phyloP scores from a whole-genome alignment of 1,140 invertebrate genomes.

The Magallana angulata region DNA sequence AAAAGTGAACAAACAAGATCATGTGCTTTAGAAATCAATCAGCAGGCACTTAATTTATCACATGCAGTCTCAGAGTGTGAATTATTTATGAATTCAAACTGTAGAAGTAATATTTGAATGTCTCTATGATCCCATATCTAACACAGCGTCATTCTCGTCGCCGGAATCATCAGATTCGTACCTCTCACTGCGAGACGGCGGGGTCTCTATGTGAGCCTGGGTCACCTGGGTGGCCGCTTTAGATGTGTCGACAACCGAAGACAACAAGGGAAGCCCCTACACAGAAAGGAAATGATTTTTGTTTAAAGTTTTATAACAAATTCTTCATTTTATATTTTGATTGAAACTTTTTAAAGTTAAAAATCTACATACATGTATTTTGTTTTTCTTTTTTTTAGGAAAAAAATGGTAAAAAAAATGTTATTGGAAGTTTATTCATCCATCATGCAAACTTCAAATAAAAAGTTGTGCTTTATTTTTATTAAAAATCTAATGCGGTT shows the following conservation, averaged over 20 bases:
- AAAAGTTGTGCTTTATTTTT: no score
- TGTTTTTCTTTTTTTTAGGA: no score
- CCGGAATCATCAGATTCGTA: constrained; percentile 10
- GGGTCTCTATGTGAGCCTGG: constrained; percentile 13
- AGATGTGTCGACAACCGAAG: background rate
- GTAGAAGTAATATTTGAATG: background rate
- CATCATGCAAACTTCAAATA: no score
- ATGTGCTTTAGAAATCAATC: no score
- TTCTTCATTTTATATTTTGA: no score
- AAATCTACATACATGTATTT: no score
- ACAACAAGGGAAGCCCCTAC: background rate
- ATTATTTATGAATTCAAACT: background rate
- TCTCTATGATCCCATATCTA: constrained; percentile 6
- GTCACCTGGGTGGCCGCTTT: constrained; percentile 10
- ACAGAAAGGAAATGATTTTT: background rate
- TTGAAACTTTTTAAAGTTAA: no score
- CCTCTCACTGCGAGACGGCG: background rate
- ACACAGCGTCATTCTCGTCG: background rate
- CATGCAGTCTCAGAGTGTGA: background rate
- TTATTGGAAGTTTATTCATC: no score
- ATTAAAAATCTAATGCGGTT: no score
- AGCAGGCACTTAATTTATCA: background rate
- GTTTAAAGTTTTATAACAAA: no score
- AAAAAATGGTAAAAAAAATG: no score
- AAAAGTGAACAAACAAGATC: no score